These are phyloP conservation scores for Aradophagus sp. DNA, from an alignment of 1,140 invertebrate genomes.

Conservation along the genomic window DNA sequence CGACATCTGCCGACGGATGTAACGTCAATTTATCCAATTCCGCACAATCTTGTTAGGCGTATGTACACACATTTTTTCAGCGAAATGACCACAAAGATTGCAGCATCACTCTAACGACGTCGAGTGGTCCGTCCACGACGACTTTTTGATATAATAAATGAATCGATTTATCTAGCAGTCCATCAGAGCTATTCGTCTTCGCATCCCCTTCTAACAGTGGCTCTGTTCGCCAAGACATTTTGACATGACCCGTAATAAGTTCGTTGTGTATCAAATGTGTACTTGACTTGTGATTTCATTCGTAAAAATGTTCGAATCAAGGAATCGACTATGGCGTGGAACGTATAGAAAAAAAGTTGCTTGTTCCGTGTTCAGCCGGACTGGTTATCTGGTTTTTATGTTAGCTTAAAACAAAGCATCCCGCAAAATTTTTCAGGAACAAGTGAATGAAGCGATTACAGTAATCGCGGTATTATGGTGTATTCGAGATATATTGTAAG, in stretches of 20 bases:
- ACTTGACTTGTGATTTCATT: too few species aligned
- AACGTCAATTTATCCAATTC: slow-evolving; percentile 36
- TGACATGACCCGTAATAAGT: slow-evolving; percentile 5
- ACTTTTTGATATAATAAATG: slow-evolving; percentile 41
- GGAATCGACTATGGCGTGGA: too few species aligned
- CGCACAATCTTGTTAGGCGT: slow-evolving; percentile 23
- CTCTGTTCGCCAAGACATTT: slow-evolving; percentile 1
- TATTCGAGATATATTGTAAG: slow-evolving; percentile 55
- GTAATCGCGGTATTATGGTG: slow-evolving; percentile 52
- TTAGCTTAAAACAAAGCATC: too few species aligned
- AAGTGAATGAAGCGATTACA: slow-evolving; percentile 51
- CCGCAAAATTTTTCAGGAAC: slow-evolving; percentile 31
- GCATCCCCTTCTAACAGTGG: slow-evolving; percentile 11
- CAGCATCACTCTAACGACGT: slow-evolving; percentile 16
- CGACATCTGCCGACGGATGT: slow-evolving; percentile 21
- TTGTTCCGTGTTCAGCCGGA: too few species aligned
- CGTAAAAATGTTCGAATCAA: too few species aligned
- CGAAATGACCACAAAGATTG: slow-evolving; percentile 19
- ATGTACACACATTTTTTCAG: slow-evolving; percentile 21
- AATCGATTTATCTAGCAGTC: slow-evolving; percentile 41
- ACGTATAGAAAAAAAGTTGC: too few species aligned
- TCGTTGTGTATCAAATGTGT: too few species aligned
- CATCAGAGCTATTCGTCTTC: slow-evolving; percentile 28
- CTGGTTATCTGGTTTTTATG: too few species aligned
- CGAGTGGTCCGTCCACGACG: slow-evolving; percentile 2